Conservation (phyloP, 2,888 invertebrate species). For the Drosophila robusta region DNA sequence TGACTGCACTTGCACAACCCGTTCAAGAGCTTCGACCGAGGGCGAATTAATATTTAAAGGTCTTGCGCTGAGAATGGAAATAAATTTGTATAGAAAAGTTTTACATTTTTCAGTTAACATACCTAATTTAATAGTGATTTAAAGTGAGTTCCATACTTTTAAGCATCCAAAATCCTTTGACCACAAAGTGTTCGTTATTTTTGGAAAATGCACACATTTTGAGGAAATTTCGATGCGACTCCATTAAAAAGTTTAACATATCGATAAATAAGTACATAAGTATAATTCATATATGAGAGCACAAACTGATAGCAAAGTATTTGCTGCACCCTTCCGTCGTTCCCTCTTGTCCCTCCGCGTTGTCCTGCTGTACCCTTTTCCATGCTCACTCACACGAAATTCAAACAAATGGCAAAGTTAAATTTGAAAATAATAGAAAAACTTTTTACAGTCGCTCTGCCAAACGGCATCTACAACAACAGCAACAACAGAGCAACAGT, state of each 20-base stretch:
- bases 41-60: conserved; percentile 4
- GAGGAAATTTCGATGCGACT: conserved; percentile 13
- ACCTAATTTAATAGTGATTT: not conserved
- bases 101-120: not conserved
- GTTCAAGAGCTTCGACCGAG: conserved; percentile 10
- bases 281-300: conserved; percentile 62
- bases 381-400: conserved; percentile 63
- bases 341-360: not conserved
- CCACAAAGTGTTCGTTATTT: conserved; percentile 15
- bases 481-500: conserved; percentile 37
- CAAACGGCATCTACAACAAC: conserved; percentile 48
- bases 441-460: conserved; percentile 71
- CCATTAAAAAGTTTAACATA: conserved; percentile 59
- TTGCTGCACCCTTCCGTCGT: conserved; percentile 1
- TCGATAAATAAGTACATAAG: conserved; percentile 44
- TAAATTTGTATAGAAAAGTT: not conserved
- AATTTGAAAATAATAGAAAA: conserved; percentile 83
- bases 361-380: conserved; percentile 25
- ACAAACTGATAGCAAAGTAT: conserved; percentile 53
- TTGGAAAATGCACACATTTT: conserved; percentile 13
- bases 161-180: not conserved
- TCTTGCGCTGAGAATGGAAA: not conserved
- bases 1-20: conserved; percentile 11
- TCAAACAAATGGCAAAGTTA: conserved; percentile 79
- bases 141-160: too few species aligned